Base-by-base conservation (phyloP, 2,888 invertebrate genomes). In the Acrobasis suavella region DNA sequence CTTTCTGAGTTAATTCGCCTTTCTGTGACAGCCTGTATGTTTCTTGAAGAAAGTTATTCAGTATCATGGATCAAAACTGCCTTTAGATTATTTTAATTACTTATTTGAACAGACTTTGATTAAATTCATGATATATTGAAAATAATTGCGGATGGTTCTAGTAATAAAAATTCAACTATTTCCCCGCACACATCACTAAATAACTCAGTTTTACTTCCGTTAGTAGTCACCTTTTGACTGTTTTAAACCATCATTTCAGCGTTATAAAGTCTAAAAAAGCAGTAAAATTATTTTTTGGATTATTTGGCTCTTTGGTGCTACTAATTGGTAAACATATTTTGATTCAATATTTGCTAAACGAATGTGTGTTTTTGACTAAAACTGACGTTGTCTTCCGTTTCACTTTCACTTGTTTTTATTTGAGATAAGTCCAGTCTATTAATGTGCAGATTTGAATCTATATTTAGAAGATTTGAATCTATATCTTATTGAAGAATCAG, bases 301-400 rank as follows among this genome's bases (percentile, higher is more conserved):
- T 46, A 17, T 46, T 17, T 56, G 17, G 15, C 55, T 16, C 38
- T 15, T 55, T 9, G 2, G 15, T 39, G 22, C 39, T 56, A 17
- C n/a, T 38, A 55, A 42, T 56, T 42, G 8, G 2, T 42, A 17
- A 7, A 56, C 12, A 42, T 22, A 39, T 42, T 38, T 55, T 17
- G 7, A 56, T 39, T 17, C 10, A 56, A 56, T 56, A 42, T 56
- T 56, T 56, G 56, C 22, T 22, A 46, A 56, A 56, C 42, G 42
- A 46, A 22, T 22, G 32, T 8, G 42, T 56, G 42, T 56, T 22
- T 42, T 42, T 38, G 32, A 32, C 14, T 12, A 32, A 52, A 52
- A 52, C 37, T 10, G 52, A 32, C 22, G 32, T 17, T 42, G 42
- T 46, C 14, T 56, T 56, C 56, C 56, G 56, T 17, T 56, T n/a